These are phyloP conservation scores for Sylvicapra grimmia DNA, from an alignment of 2,113 vertebrate genomes.

Conservation along the genomic window DNA sequence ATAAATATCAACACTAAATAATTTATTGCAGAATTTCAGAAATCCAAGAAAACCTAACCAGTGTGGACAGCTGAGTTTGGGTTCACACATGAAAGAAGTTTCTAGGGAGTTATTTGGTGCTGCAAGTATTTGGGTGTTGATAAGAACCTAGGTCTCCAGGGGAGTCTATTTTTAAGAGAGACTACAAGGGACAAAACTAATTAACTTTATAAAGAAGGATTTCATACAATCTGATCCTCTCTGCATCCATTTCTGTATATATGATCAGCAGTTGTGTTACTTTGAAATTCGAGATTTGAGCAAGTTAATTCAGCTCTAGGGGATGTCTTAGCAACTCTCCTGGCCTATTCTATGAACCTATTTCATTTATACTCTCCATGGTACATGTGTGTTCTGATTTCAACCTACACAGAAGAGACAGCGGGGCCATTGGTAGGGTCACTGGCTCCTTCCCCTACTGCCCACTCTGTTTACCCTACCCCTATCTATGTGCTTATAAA, in stretches of 20 bases:
- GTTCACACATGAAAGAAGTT: not conserved
- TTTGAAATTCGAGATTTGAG: not conserved
- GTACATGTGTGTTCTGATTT: not conserved
- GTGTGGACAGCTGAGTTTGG: not conserved
- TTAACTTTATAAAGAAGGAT: not conserved
- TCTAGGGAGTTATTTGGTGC: too few species aligned
- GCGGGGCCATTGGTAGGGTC: accelerated
- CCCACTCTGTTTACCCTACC: not conserved
- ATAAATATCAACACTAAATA: not conserved
- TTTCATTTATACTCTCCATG: too few species aligned
- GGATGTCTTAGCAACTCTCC: not conserved
- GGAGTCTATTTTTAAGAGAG: not conserved
- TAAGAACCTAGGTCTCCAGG: not conserved
- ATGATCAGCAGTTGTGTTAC: not conserved
- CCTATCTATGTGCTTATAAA: not conserved
- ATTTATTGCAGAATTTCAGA: not conserved
- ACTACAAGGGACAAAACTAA: not conserved
- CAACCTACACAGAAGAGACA: not conserved
- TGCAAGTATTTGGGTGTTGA: not conserved
- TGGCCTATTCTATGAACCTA: not conserved
- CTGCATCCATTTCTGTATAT: not conserved
- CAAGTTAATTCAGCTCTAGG: not conserved
- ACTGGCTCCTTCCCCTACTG: accelerated
- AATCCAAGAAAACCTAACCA: not conserved
- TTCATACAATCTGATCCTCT: not conserved